A percentile compares a stretch with the other conserved stretches of the same genome.
These are phyloP conservation scores for Taurulus bubalis DNA, from an alignment of 2,113 vertebrate genomes.

Conservation along the genomic window DNA sequence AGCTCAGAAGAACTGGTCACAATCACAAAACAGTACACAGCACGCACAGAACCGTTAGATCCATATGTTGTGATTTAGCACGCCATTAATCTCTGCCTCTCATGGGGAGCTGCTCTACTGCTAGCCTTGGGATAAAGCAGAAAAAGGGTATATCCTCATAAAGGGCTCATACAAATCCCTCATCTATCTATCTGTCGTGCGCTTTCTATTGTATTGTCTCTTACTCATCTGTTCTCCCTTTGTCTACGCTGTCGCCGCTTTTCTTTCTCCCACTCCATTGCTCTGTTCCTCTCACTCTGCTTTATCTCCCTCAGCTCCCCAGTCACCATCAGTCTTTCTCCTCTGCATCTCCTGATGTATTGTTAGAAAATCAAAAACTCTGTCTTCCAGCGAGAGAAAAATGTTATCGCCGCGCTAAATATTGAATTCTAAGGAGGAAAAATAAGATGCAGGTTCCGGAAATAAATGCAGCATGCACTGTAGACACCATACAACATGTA, in stretches of 20 bases:
- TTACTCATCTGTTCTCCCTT: slow-evolving; percentile 46
- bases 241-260: slow-evolving; percentile 5
- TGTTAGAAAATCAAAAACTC: slow-evolving; percentile 18
- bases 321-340: slow-evolving; percentile 5
- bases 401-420: not conserved
- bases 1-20: not conserved
- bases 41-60: slow-evolving; percentile 25
- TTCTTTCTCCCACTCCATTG: slow-evolving; percentile 1
- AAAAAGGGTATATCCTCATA: slow-evolving; percentile 23
- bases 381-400: not conserved
- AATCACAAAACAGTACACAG: slow-evolving; percentile 11
- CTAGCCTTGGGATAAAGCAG: slow-evolving; percentile 34
- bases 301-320: slow-evolving; percentile 17
- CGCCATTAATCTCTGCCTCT: slow-evolving; percentile 67
- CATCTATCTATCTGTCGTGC: slow-evolving; percentile 55
- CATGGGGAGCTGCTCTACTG: slow-evolving; percentile 44
- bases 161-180: slow-evolving; percentile 49
- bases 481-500: not conserved
- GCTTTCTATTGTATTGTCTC: slow-evolving; percentile 43
- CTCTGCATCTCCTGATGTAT: slow-evolving; percentile 21
- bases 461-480: not conserved
- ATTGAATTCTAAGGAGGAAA: not conserved
- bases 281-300: slow-evolving; percentile 26
- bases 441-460: not conserved
- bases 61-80: slow-evolving; percentile 59